phyloP scores from a whole-genome alignment of 2,888 invertebrate species.

The Penaeus monodon region DNA sequence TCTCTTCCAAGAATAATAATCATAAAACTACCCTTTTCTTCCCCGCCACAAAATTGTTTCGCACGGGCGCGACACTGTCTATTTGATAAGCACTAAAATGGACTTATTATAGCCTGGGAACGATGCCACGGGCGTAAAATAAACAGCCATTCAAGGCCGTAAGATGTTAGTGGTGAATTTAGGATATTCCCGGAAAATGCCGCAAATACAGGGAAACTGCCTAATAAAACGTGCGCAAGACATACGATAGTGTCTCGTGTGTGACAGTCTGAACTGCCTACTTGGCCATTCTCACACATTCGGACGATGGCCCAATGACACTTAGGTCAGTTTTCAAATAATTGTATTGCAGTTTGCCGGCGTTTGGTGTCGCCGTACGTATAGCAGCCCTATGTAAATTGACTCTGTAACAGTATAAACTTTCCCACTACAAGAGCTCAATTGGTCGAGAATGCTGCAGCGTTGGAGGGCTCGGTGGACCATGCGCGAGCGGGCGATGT shows the following conservation, averaged over 20 bases:
- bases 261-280: constrained; percentile 64
- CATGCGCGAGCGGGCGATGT: background rate
- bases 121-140: constrained; percentile 56
- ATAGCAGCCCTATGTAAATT: constrained; percentile 64
- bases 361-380: constrained; percentile 63
- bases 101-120: constrained; percentile 45
- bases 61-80: constrained; percentile 34
- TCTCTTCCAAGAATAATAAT: constrained; percentile 32
- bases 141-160: constrained; percentile 62
- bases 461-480: background rate
- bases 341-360: constrained; percentile 65
- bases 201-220: constrained; percentile 63
- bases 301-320: constrained; percentile 63
- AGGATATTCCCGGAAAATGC: constrained; percentile 64
- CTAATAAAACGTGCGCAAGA: constrained; percentile 61
- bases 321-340: constrained; percentile 65
- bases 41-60: constrained; percentile 47
- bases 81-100: constrained; percentile 50
- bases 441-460: constrained; percentile 33
- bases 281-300: constrained; percentile 64
- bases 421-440: constrained; percentile 20
- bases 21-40: constrained; percentile 1
- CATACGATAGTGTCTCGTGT: constrained; percentile 53
- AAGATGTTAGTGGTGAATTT: constrained; percentile 62
- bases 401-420: constrained; percentile 62